phyloP scores from a whole-genome alignment of 1,140 invertebrate genomes.

The Geopemphigus sp. region DNA sequence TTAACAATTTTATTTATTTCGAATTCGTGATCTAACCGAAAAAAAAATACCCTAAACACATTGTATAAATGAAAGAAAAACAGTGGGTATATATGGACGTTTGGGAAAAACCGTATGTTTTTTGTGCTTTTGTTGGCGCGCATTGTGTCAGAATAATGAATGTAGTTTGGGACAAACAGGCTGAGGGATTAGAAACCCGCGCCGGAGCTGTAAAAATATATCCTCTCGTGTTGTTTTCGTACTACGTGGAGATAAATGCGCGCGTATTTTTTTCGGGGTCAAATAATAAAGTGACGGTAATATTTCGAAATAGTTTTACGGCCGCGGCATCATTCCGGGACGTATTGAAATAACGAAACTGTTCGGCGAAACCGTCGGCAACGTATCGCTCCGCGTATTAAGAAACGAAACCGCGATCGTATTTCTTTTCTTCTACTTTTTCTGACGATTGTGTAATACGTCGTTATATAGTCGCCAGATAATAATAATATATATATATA shows the following conservation, averaged over 20 bases:
- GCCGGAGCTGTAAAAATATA: slow-evolving; percentile 41
- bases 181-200: slow-evolving; percentile 42
- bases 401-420: too few species aligned
- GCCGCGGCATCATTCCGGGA: not conserved
- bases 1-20: slow-evolving; percentile 45
- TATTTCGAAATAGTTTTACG: slow-evolving; percentile 25
- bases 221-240: slow-evolving; percentile 37
- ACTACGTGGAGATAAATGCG: slow-evolving; percentile 28
- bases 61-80: slow-evolving; percentile 46
- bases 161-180: slow-evolving; percentile 45
- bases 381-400: too few species aligned
- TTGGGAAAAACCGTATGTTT: slow-evolving; percentile 43
- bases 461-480: too few species aligned
- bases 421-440: too few species aligned
- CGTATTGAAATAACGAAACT: slow-evolving; percentile 25
- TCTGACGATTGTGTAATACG: too few species aligned
- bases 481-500: too few species aligned
- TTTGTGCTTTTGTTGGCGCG: slow-evolving; percentile 44
- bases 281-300: slow-evolving; percentile 39
- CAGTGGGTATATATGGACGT: slow-evolving; percentile 13
- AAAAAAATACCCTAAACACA: slow-evolving; percentile 35
- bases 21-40: slow-evolving; percentile 32
- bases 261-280: slow-evolving; percentile 20
- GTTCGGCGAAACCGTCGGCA: not conserved
- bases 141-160: slow-evolving; percentile 49